Evolutionary conservation across 2,888 invertebrate species (phyloP), one percentile per base, ranked within the genome.

Genomic region (Pogonocherus hispidulus): DNA sequence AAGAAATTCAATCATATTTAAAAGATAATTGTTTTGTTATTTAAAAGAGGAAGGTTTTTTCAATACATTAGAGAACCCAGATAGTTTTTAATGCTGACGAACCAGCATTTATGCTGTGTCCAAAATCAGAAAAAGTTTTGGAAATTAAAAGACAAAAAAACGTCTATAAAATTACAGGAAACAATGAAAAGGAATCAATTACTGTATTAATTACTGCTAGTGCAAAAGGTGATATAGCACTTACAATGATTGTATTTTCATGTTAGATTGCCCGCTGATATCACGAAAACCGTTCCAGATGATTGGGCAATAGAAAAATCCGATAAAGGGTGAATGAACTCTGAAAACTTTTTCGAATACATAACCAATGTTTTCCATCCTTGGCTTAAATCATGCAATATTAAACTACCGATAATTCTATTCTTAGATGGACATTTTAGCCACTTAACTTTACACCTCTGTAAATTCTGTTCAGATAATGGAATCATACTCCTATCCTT

Each of bases 191-290:
- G 6, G 32, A 32, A 6, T 32, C 32, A 32, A 2, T 6, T n/a
- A 75, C 77, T 14, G 16, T 44, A 3, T 14, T 44, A 6, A 44
- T 44, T 11, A 44, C 2, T 44, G 3, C 14, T 2, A 44, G 14
- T 14, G 44, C 44, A 44, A 14, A n/a, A 11, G 41, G 14, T 3
- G 14, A 11, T 3, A 44, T 14, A 14, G 44, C 44, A n/a, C 44
- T 14, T 3, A 14, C 44, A 14, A 44, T 44, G 44, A 44, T 44
- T 1, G 1, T 14, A 3, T 44, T 44, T 44, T 5, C 14, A 14
- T 44, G 41, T 44, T 5, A 4, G 41, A 44, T 3, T 44, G 14
- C 41, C 14, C 1, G 41, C 8, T 2, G 14, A 16, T 3, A 14
- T 44, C 2, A 6, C 44, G 6, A 18, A 44, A 18, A 14, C 16